Conservation (phyloP, 2,797 vertebrate species). For the Coilia nasus region DNA sequence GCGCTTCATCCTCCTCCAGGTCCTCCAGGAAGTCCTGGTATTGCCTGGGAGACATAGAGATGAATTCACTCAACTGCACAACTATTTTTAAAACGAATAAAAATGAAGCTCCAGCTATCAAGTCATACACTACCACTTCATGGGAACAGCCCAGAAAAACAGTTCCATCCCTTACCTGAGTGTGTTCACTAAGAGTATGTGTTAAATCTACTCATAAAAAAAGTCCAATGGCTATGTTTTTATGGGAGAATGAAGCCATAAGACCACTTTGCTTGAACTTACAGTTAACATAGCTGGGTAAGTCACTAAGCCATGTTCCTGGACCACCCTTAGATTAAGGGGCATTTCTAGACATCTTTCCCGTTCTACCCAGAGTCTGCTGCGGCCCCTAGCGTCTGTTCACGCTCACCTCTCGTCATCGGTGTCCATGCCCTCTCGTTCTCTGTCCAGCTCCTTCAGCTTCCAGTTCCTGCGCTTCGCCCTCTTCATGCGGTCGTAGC, state of each 20-base stretch:
- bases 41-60: constrained; percentile 75
- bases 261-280: too few relatives aligned
- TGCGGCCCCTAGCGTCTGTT: background rate
- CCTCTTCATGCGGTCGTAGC: constrained; percentile 86
- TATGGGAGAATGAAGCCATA: too few relatives aligned
- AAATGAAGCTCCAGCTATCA: too few relatives aligned
- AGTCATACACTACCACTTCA: too few relatives aligned
- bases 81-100: background rate
- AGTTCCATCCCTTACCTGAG: too few relatives aligned
- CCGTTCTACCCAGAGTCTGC: background rate
- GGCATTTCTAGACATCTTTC: background rate
- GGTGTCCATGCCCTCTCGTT: constrained; percentile 80
- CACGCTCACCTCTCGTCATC: constrained; percentile 87
- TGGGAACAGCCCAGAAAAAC: too few relatives aligned
- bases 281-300: too few relatives aligned
- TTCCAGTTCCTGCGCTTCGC: constrained; percentile 93
- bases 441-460: constrained; percentile 86
- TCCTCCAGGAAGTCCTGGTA: constrained; percentile 98
- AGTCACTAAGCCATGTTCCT: too few relatives aligned
- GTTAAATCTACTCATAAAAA: too few relatives aligned
- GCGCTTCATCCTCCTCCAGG: constrained; percentile 93
- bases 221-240: too few relatives aligned
- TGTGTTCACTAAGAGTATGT: too few relatives aligned
- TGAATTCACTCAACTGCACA: background rate
- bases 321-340: too few relatives aligned